phyloP scores from a whole-genome alignment of 1,140 invertebrate species.

The Acarapis woodi region DNA sequence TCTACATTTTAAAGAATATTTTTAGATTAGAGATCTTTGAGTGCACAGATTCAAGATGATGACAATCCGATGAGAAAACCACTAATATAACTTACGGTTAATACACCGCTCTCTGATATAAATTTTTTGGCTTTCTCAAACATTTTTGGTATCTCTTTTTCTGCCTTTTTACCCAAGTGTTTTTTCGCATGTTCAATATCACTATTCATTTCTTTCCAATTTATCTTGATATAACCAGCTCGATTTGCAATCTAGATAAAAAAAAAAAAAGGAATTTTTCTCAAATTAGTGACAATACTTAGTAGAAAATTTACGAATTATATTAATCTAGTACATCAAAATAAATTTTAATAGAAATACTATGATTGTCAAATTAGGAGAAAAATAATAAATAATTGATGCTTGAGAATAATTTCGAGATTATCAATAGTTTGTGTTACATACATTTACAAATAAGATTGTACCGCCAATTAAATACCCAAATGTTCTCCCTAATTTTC shows the following conservation, averaged over 20 bases:
- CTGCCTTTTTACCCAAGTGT: conserved; percentile 43
- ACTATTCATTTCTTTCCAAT: conserved; percentile 50
- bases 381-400: too few species aligned
- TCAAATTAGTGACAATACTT: too few species aligned
- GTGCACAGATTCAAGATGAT: conserved; percentile 6
- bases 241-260: conserved; percentile 31
- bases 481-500: too few species aligned
- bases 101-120: conserved; percentile 38
- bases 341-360: too few species aligned
- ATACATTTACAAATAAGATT: too few species aligned
- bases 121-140: conserved; percentile 47
- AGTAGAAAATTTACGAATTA: too few species aligned
- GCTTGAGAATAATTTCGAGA: too few species aligned
- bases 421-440: too few species aligned
- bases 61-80: conserved; percentile 54
- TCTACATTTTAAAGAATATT: neutral
- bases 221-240: conserved; percentile 53
- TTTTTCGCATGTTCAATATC: conserved; percentile 18
- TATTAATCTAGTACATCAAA: too few species aligned
- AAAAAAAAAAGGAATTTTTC: conserved; percentile 3
- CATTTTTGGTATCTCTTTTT: conserved; percentile 30
- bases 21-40: neutral
- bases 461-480: too few species aligned
- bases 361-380: too few species aligned
- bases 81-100: conserved; percentile 48